Conservation (phyloP, 1,140 invertebrate species). For the Antheraea mylitta region DNA sequence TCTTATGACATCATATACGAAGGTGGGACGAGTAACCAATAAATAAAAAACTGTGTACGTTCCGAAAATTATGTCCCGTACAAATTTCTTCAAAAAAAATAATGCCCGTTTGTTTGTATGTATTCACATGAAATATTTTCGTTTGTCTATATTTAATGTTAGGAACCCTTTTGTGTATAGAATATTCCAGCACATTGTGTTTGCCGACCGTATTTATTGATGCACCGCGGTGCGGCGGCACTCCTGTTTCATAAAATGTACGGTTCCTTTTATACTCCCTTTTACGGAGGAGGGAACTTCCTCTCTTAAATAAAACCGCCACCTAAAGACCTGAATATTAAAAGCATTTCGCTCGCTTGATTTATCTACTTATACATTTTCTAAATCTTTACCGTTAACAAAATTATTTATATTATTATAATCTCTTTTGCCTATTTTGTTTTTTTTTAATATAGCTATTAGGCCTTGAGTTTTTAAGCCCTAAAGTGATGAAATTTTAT, state of each 20-base stretch:
- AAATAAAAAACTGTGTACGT: too few relatives aligned
- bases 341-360: conserved; percentile 41
- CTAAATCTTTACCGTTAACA: not conserved
- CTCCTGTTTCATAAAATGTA: conserved; percentile 38
- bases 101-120: too few relatives aligned
- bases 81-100: too few relatives aligned
- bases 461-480: too few relatives aligned
- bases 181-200: not conserved
- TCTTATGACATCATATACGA: too few relatives aligned
- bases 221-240: conserved; percentile 21
- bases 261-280: conserved; percentile 40
- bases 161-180: not conserved
- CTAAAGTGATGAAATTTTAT: too few relatives aligned
- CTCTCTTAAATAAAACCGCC: conserved; percentile 39
- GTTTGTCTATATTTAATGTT: not conserved
- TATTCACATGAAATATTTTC: too few relatives aligned
- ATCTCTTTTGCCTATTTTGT: too few relatives aligned
- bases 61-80: too few relatives aligned
- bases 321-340: conserved; percentile 46
- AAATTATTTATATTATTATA: not conserved
- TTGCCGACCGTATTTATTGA: conserved; percentile 21
- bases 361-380: conserved; percentile 15
- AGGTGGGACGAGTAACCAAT: too few relatives aligned
- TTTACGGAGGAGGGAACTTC: conserved; percentile 43
- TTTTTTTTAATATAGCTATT: too few relatives aligned